Evolutionary conservation across 2,888 invertebrate genomes (phyloP).

Genomic region (Drosophila sordidula): DNA sequence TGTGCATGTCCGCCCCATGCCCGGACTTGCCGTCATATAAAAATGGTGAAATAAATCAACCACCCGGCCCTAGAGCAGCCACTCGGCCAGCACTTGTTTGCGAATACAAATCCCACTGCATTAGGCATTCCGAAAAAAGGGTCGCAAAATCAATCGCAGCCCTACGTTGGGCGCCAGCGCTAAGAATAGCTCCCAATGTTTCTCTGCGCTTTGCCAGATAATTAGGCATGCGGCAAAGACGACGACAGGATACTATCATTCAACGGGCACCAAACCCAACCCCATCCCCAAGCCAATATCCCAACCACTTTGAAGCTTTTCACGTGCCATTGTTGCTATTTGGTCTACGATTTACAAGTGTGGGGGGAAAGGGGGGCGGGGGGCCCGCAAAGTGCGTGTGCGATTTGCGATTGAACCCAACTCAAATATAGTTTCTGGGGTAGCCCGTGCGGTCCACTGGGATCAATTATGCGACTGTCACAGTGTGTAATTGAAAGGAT

Average conservation of each 20-base stretch:
- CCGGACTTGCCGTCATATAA: slow-evolving; percentile 13
- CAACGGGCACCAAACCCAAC: background rate
- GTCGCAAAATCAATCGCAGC: slow-evolving; percentile 75
- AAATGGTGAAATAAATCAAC: slow-evolving; percentile 61
- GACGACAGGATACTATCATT: slow-evolving; percentile 44
- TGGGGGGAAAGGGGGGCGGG: slow-evolving; percentile 9
- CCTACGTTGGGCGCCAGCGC: slow-evolving; percentile 27
- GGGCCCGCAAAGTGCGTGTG: background rate
- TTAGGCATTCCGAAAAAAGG: slow-evolving; percentile 42
- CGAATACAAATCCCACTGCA: slow-evolving; percentile 34
- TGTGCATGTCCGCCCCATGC: slow-evolving; percentile 56
- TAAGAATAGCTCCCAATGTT: slow-evolving; percentile 32
- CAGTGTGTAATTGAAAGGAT: slow-evolving; percentile 82
- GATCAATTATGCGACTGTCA: slow-evolving; percentile 80
- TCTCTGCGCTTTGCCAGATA: slow-evolving; percentile 73
- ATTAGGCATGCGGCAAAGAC: slow-evolving; percentile 72
- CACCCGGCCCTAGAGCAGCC: slow-evolving; percentile 37
- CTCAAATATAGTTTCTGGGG: slow-evolving; percentile 65
- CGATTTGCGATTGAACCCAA: slow-evolving; percentile 66
- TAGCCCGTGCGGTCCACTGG: slow-evolving; percentile 60
- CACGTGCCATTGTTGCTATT: slow-evolving; percentile 70
- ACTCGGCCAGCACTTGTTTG: slow-evolving; percentile 48
- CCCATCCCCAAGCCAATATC: slow-evolving; percentile 2
- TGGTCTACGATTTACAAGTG: slow-evolving; percentile 31
- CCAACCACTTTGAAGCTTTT: slow-evolving; percentile 50